Evolutionary conservation across 2,113 vertebrate species (phyloP).

Genomic region (Phainopepla nitens): DNA sequence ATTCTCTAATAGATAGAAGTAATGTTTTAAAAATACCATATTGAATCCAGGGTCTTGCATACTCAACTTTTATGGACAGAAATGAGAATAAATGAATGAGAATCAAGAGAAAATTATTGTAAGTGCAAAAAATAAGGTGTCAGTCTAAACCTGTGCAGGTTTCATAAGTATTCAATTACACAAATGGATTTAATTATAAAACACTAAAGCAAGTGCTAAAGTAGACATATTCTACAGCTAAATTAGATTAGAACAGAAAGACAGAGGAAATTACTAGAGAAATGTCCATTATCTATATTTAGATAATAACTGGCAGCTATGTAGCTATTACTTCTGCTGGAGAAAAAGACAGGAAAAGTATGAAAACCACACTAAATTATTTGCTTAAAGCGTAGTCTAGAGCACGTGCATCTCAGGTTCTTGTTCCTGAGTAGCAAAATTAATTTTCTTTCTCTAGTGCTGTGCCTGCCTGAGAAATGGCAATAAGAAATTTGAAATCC

Average conservation of each 20-base stretch:
- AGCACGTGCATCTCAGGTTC: neutral
- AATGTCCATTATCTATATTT: neutral
- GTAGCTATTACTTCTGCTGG: neutral
- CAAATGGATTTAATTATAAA: constrained; percentile 21
- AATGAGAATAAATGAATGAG: neutral
- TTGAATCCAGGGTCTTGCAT: neutral
- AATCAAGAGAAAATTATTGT: neutral
- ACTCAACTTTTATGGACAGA: neutral
- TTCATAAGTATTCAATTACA: neutral
- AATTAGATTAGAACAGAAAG: neutral
- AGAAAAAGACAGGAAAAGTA: neutral
- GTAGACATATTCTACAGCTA: neutral
- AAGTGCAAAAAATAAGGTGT: neutral
- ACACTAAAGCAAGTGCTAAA: neutral
- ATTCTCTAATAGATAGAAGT: neutral
- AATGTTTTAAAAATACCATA: neutral
- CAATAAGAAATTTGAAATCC: neutral
- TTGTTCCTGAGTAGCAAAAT: neutral
- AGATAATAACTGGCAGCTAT: neutral
- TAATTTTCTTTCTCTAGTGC: neutral
- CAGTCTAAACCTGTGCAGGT: neutral
- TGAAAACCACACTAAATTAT: neutral
- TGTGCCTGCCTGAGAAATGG: neutral
- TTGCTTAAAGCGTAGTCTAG: neutral
- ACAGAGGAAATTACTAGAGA: neutral